Base-by-base conservation (phyloP, 2,113 vertebrate genomes). In the Heterocephalus glaber region DNA sequence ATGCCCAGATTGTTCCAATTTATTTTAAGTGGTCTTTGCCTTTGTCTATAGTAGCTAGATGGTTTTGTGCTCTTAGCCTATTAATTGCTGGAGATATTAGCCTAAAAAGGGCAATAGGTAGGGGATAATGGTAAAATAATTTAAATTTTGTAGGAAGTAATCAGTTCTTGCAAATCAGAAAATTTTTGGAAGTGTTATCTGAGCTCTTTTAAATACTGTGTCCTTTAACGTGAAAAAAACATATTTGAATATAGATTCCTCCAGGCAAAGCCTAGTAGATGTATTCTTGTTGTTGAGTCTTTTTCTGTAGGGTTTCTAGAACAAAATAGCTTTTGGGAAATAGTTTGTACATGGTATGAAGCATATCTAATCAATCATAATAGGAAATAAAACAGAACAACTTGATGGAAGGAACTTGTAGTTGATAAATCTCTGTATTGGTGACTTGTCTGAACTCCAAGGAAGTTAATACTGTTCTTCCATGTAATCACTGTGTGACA, bases 281-380 rank as follows among this genome's bases (percentile, higher is more conserved):
- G 1, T 84, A 41, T 95, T 90, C 68, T 90, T 92, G 9, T 90
- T 92, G 93, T 76, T 79, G 65, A 87, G 17, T 86, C 26, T 38
- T 89, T 72, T 88, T 90, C 95, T 94, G 90, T 80, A 90, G 56
- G 26, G 8, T 89, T 94, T 94, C 66, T 89, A 26, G 47, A 94
- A 90, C 89, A 94, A 95, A 89, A 86, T 66, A 79, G 26, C 58
- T 91, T 93, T 80, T 24, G 10, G 86, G 38, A 90, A 92, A 60
- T 49, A 92, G 19, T 90, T 88, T 89, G 52, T 47, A 68, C 54
- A 77, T 95, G 58, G 14, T 77, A 19, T 92, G 52, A 94, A 95
- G 44, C 91, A 58, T 68, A 65, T 68, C 38, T 83, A 90, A 87
- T 93, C 61, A 96, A 60, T 60, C 68, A 95, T 83, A 93, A 44